A percentile compares a stretch with the other conserved stretches of the same genome.
phyloP scores from a whole-genome alignment of 2,797 vertebrate genomes.

The Coranthus polyacanthus region DNA sequence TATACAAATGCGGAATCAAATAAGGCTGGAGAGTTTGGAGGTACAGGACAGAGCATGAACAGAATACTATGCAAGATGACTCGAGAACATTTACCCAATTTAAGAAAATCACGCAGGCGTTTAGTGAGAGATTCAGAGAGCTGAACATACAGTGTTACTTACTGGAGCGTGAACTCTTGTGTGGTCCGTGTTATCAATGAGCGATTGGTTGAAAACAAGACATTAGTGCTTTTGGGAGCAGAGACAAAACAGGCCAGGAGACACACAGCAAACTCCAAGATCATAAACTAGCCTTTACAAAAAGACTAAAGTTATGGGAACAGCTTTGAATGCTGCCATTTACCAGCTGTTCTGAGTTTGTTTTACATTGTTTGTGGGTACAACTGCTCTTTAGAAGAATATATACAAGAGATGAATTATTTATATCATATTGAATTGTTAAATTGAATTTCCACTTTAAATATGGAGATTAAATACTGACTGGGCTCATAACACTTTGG shows the following conservation, averaged over 20 bases:
- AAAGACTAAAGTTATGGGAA: slow-evolving; percentile 15
- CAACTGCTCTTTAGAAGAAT: slow-evolving; percentile 24
- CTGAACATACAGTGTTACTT: slow-evolving; percentile 87
- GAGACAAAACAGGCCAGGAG: slow-evolving; percentile 86
- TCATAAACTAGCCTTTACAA: neutral
- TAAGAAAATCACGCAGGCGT: slow-evolving; percentile 71
- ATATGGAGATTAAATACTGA: neutral
- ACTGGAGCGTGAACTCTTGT: slow-evolving; percentile 88
- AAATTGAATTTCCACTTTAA: neutral
- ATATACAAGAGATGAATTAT: slow-evolving; percentile 21
- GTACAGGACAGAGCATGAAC: slow-evolving; percentile 62
- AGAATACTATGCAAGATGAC: slow-evolving; percentile 64
- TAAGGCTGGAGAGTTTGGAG: slow-evolving; percentile 55
- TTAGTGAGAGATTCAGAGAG: slow-evolving; percentile 72
- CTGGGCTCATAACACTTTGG: slow-evolving; percentile 53
- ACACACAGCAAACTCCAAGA: slow-evolving; percentile 80
- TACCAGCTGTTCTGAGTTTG: slow-evolving; percentile 26
- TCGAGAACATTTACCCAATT: slow-evolving; percentile 61
- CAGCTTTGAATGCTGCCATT: neutral
- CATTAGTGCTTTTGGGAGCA: slow-evolving; percentile 90
- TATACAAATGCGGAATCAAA: slow-evolving; percentile 54
- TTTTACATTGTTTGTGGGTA: slow-evolving; percentile 7
- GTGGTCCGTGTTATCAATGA: slow-evolving; percentile 90
- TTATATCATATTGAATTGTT: neutral
- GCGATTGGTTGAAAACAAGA: slow-evolving; percentile 91